Evolutionary conservation across 2,797 vertebrate species (phyloP), one percentile per base, ranked within the genome.

Genomic region (Pipistrellus nathusii): DNA sequence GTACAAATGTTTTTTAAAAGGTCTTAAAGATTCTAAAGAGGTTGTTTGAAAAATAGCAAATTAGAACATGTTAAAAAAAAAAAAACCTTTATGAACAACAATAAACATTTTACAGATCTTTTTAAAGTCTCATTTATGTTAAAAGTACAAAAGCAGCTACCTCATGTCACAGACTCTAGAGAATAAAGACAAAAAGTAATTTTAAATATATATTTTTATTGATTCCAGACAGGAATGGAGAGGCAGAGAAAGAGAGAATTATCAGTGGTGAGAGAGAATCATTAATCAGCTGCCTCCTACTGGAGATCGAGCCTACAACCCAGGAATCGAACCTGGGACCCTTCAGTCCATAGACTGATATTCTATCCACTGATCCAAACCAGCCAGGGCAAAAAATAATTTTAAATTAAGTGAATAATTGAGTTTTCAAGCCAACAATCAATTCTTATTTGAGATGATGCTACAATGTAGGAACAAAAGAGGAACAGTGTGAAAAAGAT

Each of bases 321-420:
- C 25, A 59, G 57, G 57, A 59, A 59, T 59, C 57, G 12, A 59
- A 59, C 57, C 25, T 59, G 57, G 57, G 12, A 59, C 25, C 57
- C 57, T 59, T 27, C 57, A 59, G 25, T 59, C 25, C 25, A 27
- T 25, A 59, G 25, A 27, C 57, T 13, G 25, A 59, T 59, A 25
- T 11, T 59, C 5, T 59, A 6, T 59, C 57, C 57, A 59, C 25
- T 13, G 57, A 59, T 27, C 57, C 25, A 59, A 27, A 59, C 57
- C 25, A 27, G 25, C 25, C 57, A 59, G 25, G 2, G 25, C 8
- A 27, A 27, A 76, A 25, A 51, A 35, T 83, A 88, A 93, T 88
- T 59, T 93, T 91, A 75, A 68, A 48, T 88, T 23, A 90, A 46
- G 69, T 64, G 32, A 93, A 91, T 41, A 96, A 93, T 73, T 25